Percentiles rank a stretch among this genome's conserved stretches.
Evolutionary conservation across 2,113 vertebrate genomes (phyloP).

Genomic region (Pachycephala philippinensis): DNA sequence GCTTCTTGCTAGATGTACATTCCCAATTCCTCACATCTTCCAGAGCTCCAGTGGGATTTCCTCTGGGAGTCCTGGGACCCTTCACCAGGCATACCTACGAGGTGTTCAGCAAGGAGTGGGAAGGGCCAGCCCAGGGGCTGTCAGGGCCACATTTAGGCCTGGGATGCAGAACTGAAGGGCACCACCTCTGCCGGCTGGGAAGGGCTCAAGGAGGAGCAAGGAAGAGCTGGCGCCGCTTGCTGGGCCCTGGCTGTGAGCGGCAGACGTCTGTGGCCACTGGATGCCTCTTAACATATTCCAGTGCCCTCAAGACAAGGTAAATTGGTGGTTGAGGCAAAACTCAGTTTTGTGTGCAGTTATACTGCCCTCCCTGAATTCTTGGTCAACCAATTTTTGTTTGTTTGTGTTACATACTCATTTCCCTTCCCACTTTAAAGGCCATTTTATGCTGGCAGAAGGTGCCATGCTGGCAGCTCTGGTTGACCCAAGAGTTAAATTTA

Average conservation of each 20-base stretch:
- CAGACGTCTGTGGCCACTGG: constrained; percentile 53
- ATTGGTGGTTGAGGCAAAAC: constrained; percentile 65
- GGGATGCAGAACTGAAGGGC: background rate
- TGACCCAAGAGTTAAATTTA: background rate
- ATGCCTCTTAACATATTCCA: constrained; percentile 65
- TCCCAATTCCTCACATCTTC: fast-evolving
- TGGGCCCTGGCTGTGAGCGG: background rate
- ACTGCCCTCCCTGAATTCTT: constrained; percentile 39
- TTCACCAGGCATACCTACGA: fast-evolving
- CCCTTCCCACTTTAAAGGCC: constrained; percentile 46
- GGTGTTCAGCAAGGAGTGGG: background rate
- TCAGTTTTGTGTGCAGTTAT: constrained; percentile 43
- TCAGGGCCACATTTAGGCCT: background rate
- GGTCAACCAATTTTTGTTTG: constrained; percentile 64
- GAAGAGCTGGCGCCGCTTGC: background rate
- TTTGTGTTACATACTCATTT: constrained; percentile 50
- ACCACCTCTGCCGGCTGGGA: background rate
- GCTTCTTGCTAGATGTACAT: background rate
- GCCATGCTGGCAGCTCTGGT: constrained; percentile 1
- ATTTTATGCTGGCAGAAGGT: constrained; percentile 2
- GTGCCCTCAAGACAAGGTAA: constrained; percentile 68
- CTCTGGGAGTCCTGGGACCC: background rate
- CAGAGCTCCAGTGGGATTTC: background rate
- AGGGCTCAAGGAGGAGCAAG: background rate
- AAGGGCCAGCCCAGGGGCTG: background rate